Conservation (phyloP, 2,113 vertebrate genomes). For the Oncorhynchus kisutch region DNA sequence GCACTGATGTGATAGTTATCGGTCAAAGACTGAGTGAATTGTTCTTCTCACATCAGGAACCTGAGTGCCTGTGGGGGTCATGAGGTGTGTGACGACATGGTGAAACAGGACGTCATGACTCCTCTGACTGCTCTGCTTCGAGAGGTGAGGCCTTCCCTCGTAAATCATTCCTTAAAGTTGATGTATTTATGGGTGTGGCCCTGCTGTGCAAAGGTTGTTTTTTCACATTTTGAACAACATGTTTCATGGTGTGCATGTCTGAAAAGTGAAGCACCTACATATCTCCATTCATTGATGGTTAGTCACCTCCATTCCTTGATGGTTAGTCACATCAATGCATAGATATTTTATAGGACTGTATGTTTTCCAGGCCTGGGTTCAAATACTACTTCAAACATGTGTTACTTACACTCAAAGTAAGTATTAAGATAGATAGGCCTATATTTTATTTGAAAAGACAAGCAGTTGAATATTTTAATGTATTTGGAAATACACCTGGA, state of each 20-base stretch:
- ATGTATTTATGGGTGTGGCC: background rate
- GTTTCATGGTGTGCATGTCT: background rate
- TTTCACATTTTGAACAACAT: background rate
- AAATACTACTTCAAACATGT: no score
- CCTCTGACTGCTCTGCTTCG: slow-evolving; percentile 86
- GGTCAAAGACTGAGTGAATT: background rate
- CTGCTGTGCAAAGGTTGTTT: background rate
- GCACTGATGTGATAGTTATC: no score
- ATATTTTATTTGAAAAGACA: no score
- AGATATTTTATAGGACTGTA: background rate
- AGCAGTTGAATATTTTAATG: no score
- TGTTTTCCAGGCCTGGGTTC: no score
- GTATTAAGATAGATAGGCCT: no score
- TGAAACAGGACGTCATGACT: slow-evolving; percentile 90
- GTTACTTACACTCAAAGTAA: no score
- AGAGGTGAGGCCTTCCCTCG: slow-evolving; percentile 75
- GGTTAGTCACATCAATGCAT: background rate
- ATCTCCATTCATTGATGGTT: background rate
- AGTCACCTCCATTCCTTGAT: background rate
- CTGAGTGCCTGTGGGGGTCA: slow-evolving; percentile 93
- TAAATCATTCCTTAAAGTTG: slow-evolving; percentile 1
- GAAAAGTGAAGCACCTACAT: background rate
- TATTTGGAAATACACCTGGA: no score
- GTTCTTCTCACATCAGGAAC: slow-evolving; percentile 75
- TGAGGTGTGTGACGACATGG: slow-evolving; percentile 96